These are phyloP conservation scores for Cuniculus paca DNA, from an alignment of 2,797 vertebrate genomes.

Conservation along the genomic window DNA sequence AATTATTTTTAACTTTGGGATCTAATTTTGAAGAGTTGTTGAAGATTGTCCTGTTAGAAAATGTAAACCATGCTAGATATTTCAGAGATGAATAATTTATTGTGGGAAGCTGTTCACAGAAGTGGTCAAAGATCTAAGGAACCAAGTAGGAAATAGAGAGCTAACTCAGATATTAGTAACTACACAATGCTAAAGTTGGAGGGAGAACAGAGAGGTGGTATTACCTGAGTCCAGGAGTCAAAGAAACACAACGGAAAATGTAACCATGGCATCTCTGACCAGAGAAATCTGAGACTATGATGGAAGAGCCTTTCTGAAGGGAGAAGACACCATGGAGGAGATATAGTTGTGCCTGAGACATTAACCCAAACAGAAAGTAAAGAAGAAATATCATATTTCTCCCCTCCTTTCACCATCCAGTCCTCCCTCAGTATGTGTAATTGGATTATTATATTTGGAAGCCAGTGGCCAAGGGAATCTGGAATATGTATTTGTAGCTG, in stretches of 20 bases:
- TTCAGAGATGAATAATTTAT: slow-evolving; percentile 45
- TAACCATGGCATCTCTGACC: not conserved
- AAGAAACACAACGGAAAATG: not conserved
- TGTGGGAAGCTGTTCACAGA: not conserved
- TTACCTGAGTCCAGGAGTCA: slow-evolving; percentile 13
- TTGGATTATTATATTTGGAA: slow-evolving; percentile 35
- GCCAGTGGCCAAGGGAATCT: not conserved
- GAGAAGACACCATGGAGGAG: not conserved
- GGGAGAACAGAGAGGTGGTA: not conserved
- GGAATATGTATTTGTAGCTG: not conserved
- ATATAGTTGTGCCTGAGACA: not conserved
- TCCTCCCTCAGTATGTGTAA: not conserved
- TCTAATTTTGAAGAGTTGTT: slow-evolving; percentile 39
- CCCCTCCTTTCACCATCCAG: not conserved
- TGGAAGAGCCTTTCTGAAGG: not conserved
- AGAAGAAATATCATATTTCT: not conserved
- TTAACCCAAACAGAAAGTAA: slow-evolving; percentile 9
- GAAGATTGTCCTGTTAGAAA: not conserved
- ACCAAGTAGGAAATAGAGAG: not conserved
- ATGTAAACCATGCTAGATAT: slow-evolving; percentile 24
- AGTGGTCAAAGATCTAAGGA: slow-evolving; percentile 48
- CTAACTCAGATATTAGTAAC: slow-evolving; percentile 45
- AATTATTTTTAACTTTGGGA: slow-evolving; percentile 42
- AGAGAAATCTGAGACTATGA: not conserved
- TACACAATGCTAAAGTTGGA: not conserved